Conservation (phyloP, 2,888 invertebrate genomes). For the Glyphotaelius pellucidus region DNA sequence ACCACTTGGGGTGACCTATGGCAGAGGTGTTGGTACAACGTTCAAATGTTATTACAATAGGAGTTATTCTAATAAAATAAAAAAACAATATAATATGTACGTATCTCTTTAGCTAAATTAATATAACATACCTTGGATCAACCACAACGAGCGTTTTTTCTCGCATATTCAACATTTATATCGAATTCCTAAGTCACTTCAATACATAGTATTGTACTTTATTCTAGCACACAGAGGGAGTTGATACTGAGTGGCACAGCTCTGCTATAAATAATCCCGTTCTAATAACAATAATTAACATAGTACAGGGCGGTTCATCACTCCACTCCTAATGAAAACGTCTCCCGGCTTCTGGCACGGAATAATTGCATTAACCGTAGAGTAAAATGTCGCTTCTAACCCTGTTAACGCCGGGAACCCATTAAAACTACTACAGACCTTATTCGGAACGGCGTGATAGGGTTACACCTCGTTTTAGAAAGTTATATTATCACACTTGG, state of each 20-base stretch:
- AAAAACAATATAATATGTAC: too few species aligned
- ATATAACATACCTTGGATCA: too few species aligned
- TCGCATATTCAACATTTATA: neutral
- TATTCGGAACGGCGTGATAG: neutral
- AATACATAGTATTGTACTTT: neutral
- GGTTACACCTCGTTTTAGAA: neutral
- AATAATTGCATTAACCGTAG: constrained; percentile 58
- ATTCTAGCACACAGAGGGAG: neutral
- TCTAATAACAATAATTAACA: neutral
- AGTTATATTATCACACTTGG: neutral
- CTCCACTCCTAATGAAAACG: neutral
- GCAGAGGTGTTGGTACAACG: too few species aligned
- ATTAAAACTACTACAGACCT: constrained; percentile 35
- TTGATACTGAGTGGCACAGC: neutral
- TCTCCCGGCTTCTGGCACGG: constrained; percentile 36
- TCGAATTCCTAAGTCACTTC: neutral
- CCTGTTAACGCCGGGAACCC: constrained; percentile 48
- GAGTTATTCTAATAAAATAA: too few species aligned
- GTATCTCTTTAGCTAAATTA: too few species aligned
- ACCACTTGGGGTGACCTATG: too few species aligned
- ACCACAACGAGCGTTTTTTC: neutral
- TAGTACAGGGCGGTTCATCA: neutral
- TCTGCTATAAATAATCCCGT: neutral
- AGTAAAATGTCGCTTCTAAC: constrained; percentile 56
- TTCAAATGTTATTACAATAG: too few species aligned